Evolutionary conservation across 2,888 invertebrate species (phyloP).

Genomic region (Drosophila fungiperda): DNA sequence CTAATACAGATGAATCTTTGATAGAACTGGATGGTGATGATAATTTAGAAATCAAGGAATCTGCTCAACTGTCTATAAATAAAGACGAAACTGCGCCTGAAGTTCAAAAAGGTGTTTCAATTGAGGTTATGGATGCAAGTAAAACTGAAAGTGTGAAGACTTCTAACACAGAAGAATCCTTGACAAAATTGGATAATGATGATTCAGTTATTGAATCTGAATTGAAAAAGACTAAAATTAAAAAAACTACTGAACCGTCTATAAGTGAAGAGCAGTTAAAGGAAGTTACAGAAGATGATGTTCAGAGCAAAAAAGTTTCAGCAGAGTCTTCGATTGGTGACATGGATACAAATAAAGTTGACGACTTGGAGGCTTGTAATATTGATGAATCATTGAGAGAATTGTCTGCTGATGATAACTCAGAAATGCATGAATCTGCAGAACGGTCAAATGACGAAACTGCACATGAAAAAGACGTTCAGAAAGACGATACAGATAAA

Average conservation of each 20-base stretch:
- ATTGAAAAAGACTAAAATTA: background rate
- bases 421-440: background rate
- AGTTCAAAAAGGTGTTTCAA: too few relatives aligned
- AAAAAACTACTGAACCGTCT: background rate
- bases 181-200: background rate
- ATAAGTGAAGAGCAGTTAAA: background rate
- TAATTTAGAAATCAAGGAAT: too few relatives aligned
- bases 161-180: background rate
- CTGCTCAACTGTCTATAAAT: too few relatives aligned
- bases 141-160: background rate
- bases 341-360: slow-evolving; percentile 2
- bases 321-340: background rate
- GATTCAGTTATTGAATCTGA: background rate
- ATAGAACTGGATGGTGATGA: background rate
- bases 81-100: too few relatives aligned
- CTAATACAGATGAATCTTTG: background rate
- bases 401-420: background rate
- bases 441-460: background rate
- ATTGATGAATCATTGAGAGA: background rate
- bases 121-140: background rate
- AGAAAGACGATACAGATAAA: background rate
- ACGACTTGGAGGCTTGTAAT: background rate
- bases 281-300: background rate
- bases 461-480: background rate
- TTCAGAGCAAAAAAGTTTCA: background rate